These are phyloP conservation scores for Eciton burchellii DNA, from an alignment of 1,140 invertebrate genomes.

Conservation along the genomic window DNA sequence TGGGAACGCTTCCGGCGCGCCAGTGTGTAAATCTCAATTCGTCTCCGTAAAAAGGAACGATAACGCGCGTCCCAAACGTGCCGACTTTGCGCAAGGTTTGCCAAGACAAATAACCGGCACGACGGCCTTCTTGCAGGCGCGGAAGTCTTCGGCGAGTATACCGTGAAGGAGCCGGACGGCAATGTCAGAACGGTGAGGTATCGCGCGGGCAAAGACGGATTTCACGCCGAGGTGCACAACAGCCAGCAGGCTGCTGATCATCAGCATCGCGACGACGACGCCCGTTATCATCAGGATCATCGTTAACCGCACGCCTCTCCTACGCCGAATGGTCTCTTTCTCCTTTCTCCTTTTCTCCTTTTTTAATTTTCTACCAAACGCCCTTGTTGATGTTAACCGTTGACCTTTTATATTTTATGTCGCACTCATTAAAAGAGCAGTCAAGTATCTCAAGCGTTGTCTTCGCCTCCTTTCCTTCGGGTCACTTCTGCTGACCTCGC, in stretches of 20 bases:
- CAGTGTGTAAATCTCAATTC: slow-evolving; percentile 49
- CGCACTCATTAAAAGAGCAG: slow-evolving; percentile 33
- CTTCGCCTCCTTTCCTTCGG: background rate
- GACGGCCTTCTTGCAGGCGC: slow-evolving; percentile 75
- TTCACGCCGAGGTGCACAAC: slow-evolving; percentile 89
- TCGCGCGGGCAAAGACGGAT: slow-evolving; percentile 80
- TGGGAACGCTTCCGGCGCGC: background rate
- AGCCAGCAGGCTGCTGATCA: slow-evolving; percentile 85
- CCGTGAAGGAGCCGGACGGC: slow-evolving; percentile 87
- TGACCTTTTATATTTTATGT: slow-evolving; percentile 12
- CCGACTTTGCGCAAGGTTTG: background rate
- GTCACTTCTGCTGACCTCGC: background rate
- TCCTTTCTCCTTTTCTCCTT: background rate
- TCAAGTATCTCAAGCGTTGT: background rate
- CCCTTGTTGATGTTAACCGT: slow-evolving; percentile 30
- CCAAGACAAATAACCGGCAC: slow-evolving; percentile 56
- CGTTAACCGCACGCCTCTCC: slow-evolving; percentile 12
- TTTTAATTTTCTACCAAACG: slow-evolving; percentile 22
- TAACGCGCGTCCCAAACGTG: slow-evolving; percentile 3
- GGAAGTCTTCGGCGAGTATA: slow-evolving; percentile 89
- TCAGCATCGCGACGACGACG: slow-evolving; percentile 25
- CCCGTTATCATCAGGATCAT: slow-evolving; percentile 24
- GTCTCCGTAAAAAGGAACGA: slow-evolving; percentile 15
- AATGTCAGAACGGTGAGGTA: slow-evolving; percentile 83
- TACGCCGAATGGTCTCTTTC: background rate